These are phyloP conservation scores for Oxyura jamaicensis DNA, from an alignment of 2,113 vertebrate genomes.

Conservation along the genomic window DNA sequence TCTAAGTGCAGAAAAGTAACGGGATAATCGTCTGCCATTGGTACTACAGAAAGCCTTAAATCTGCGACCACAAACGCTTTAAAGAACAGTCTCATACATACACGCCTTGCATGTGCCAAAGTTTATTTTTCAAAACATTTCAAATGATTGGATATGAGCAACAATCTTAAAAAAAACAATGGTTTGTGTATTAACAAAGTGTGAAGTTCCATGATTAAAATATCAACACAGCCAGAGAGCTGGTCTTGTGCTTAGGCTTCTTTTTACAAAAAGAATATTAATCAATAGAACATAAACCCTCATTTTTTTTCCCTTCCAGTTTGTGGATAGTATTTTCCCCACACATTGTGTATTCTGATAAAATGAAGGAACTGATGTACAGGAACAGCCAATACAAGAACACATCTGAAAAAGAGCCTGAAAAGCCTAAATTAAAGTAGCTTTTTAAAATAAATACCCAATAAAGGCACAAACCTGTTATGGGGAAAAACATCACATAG, in stretches of 20 bases:
- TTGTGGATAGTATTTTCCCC: not conserved
- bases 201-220: constrained; percentile 39
- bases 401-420: not conserved
- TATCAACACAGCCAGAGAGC: constrained; percentile 26
- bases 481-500: constrained; percentile 20
- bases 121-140: constrained; percentile 72
- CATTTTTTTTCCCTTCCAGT: not conserved
- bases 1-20: too few relatives aligned
- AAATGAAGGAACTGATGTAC: constrained; percentile 25
- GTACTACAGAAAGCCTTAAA: accelerated
- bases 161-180: constrained; percentile 44
- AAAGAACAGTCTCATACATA: not conserved
- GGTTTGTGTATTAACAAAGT: constrained; percentile 32
- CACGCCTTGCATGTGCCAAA: constrained; percentile 8
- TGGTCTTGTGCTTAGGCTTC: constrained; percentile 52
- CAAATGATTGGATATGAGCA: constrained; percentile 54
- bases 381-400: constrained; percentile 55
- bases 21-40: accelerated
- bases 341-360: constrained; percentile 31
- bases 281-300: not conserved
- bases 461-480: constrained; percentile 67
- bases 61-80: accelerated
- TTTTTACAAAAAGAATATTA: constrained; percentile 37
- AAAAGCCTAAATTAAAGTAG: constrained; percentile 16
- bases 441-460: constrained; percentile 69